These are phyloP conservation scores for Drosophila kuntzei DNA, from an alignment of 2,888 invertebrate genomes.

Conservation along the genomic window DNA sequence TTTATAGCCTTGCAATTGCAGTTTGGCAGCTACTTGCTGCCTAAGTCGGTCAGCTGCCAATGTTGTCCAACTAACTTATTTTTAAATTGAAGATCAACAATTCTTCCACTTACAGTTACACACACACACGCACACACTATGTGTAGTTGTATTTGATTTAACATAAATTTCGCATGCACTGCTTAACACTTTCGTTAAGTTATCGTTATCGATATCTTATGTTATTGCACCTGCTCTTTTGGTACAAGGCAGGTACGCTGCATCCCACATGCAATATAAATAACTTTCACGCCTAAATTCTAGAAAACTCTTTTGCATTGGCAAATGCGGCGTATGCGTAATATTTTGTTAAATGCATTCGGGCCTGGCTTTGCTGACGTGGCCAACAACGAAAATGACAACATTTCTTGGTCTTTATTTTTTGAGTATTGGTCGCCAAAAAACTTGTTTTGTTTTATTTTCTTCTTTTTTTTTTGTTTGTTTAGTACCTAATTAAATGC, in stretches of 20 bases:
- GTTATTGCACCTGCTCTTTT: background rate
- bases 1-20: conserved; percentile 16
- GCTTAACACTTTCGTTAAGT: background rate
- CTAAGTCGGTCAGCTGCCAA: conserved; percentile 21
- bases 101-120: background rate
- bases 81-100: conserved; percentile 15
- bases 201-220: conserved; percentile 7
- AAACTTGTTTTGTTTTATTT: conserved; percentile 38
- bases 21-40: conserved; percentile 17
- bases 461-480: conserved; percentile 6
- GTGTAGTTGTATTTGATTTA: background rate
- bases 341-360: conserved; percentile 30
- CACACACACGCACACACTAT: background rate
- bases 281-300: conserved; percentile 10
- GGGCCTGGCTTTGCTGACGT: conserved; percentile 34
- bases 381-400: conserved; percentile 11
- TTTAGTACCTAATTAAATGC: conserved; percentile 41
- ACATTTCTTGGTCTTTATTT: conserved; percentile 6
- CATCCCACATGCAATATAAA: background rate
- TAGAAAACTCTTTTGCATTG: conserved; percentile 8
- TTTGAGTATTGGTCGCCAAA: conserved; percentile 15
- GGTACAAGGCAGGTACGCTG: background rate
- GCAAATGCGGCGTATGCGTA: conserved; percentile 48
- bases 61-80: conserved; percentile 16
- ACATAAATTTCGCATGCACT: background rate